A percentile compares a stretch with the other conserved stretches of the same genome.
Conservation (phyloP, 2,888 invertebrate species). For the Lumbricus terrestris region DNA sequence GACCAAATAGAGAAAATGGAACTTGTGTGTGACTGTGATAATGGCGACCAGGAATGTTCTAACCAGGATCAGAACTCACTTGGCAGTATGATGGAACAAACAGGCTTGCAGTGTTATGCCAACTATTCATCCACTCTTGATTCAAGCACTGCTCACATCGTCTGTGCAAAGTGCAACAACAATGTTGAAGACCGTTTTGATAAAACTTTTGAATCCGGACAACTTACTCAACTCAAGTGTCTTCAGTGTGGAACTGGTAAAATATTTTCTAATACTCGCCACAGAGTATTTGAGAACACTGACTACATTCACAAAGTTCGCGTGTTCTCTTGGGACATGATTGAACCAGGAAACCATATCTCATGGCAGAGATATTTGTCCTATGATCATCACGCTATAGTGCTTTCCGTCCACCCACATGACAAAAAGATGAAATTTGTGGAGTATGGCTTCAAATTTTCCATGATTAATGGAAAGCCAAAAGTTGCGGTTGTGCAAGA, state of each 20-base stretch:
- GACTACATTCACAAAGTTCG: not conserved
- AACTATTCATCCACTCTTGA: not conserved
- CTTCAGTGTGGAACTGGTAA: not conserved
- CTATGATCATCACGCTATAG: constrained; percentile 5
- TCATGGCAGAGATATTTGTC: not conserved
- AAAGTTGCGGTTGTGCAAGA: not conserved
- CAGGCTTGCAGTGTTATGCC: not conserved
- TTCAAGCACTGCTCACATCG: not conserved
- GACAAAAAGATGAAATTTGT: not conserved
- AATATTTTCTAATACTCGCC: not conserved
- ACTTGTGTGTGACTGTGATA: not conserved
- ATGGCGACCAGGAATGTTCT: not conserved
- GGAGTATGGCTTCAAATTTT: not conserved
- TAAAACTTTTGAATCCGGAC: too few species aligned
- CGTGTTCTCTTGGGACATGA: not conserved
- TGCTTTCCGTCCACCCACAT: not conserved
- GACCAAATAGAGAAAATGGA: not conserved
- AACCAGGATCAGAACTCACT: not conserved
- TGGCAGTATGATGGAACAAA: not conserved
- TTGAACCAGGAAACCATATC: not conserved
- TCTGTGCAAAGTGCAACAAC: not conserved
- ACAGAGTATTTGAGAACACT: constrained; percentile 7
- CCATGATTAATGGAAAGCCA: not conserved
- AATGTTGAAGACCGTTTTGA: not conserved
- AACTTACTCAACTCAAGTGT: not conserved